phyloP scores from a whole-genome alignment of 1,140 invertebrate species.

The Anastatus disparis region DNA sequence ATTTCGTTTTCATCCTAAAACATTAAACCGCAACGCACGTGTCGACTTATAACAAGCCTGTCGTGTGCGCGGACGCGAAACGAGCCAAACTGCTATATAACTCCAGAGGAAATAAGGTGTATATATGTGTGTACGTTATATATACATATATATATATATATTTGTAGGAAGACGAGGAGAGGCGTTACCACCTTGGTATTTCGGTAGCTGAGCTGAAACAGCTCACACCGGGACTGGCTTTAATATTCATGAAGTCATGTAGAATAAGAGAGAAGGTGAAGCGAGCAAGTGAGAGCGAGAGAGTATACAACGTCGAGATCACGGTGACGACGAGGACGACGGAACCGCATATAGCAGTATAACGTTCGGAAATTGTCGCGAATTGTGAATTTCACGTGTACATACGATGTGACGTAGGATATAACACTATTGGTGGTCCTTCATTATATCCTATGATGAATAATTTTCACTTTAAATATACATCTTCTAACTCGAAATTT shows the following conservation, averaged over 20 bases:
- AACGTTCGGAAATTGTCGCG: slow-evolving; percentile 50
- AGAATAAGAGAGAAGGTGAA: slow-evolving; percentile 1
- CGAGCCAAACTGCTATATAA: background rate
- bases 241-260: slow-evolving; percentile 61
- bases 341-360: background rate
- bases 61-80: background rate
- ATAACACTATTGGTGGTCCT: no score
- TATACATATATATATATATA: no score
- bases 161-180: background rate
- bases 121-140: no score
- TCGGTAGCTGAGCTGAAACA: slow-evolving; percentile 43
- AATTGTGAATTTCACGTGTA: slow-evolving; percentile 53
- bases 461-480: no score
- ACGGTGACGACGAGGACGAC: background rate
- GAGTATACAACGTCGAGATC: background rate
- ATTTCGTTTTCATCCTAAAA: no score
- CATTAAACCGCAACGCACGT: background rate
- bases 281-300: slow-evolving; percentile 7
- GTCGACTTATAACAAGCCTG: background rate
- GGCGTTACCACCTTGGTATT: slow-evolving; percentile 46
- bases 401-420: no score
- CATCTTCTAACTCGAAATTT: no score
- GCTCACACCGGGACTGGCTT: slow-evolving; percentile 41
- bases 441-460: no score
- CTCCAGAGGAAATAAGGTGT: background rate